These are phyloP conservation scores for Eilema griseolum DNA, from an alignment of 2,888 invertebrate species.

Conservation along the genomic window DNA sequence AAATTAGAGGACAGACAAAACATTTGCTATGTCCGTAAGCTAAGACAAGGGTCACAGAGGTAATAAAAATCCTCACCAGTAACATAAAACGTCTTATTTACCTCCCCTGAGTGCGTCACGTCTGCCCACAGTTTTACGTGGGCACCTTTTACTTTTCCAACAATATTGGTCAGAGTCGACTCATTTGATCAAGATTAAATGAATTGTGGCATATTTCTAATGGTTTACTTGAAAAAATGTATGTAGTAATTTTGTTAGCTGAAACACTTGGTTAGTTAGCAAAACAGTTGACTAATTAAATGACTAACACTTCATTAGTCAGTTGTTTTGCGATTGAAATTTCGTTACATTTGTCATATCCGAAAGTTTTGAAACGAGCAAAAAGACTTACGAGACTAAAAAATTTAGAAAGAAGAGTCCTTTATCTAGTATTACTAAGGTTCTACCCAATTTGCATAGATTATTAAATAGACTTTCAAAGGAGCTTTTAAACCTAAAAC, in stretches of 20 bases:
- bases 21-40: slow-evolving; percentile 36
- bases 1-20: slow-evolving; percentile 55
- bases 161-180: slow-evolving; percentile 26
- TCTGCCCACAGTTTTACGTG: slow-evolving; percentile 29
- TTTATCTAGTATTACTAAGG: neutral
- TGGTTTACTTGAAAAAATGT: neutral
- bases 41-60: slow-evolving; percentile 39
- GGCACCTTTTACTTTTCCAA: slow-evolving; percentile 29
- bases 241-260: neutral
- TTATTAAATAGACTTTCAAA: too few relatives aligned
- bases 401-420: too few relatives aligned
- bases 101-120: slow-evolving; percentile 57
- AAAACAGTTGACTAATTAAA: neutral
- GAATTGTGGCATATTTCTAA: slow-evolving; percentile 33
- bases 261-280: neutral
- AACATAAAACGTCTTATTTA: slow-evolving; percentile 63
- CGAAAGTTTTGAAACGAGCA: neutral
- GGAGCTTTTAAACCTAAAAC: too few relatives aligned
- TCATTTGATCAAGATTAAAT: slow-evolving; percentile 33
- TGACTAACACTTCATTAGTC: neutral
- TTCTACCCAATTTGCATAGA: neutral
- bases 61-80: slow-evolving; percentile 49
- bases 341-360: neutral
- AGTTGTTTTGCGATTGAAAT: neutral
- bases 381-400: neutral